Conservation (phyloP, 2,888 invertebrate genomes). For the Pammene aurita region DNA sequence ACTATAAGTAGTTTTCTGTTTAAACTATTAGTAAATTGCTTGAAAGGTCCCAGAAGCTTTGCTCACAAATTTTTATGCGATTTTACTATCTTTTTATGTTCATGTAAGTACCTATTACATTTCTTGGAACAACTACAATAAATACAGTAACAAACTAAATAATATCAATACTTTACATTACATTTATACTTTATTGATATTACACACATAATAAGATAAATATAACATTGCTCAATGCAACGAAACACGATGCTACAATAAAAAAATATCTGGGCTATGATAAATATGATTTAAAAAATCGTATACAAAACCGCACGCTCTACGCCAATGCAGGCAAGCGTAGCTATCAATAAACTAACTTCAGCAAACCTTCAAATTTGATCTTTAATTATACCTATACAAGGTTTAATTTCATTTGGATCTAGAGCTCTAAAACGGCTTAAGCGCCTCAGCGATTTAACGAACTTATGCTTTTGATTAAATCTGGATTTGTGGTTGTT, state of each 20-base stretch:
- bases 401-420: slow-evolving; percentile 11
- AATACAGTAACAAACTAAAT: too few relatives aligned
- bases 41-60: too few relatives aligned
- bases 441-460: not conserved
- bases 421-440: not conserved
- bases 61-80: too few relatives aligned
- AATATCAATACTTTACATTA: too few relatives aligned
- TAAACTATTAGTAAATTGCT: too few relatives aligned
- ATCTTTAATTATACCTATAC: slow-evolving; percentile 6
- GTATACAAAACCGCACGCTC: slow-evolving; percentile 2
- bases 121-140: too few relatives aligned
- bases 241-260: not conserved
- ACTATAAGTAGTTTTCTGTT: too few relatives aligned
- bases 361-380: not conserved
- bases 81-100: too few relatives aligned
- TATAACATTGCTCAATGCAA: too few relatives aligned
- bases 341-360: slow-evolving; percentile 3
- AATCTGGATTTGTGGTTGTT: slow-evolving; percentile 18
- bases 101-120: too few relatives aligned
- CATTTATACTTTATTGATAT: too few relatives aligned
- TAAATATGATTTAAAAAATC: not conserved
- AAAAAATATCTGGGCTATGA: not conserved
- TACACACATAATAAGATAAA: too few relatives aligned
- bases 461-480: slow-evolving; percentile 4
- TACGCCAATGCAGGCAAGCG: slow-evolving; percentile 17